Base-by-base conservation (phyloP, 2,797 vertebrate genomes). In the Euphonia xanthogaster region DNA sequence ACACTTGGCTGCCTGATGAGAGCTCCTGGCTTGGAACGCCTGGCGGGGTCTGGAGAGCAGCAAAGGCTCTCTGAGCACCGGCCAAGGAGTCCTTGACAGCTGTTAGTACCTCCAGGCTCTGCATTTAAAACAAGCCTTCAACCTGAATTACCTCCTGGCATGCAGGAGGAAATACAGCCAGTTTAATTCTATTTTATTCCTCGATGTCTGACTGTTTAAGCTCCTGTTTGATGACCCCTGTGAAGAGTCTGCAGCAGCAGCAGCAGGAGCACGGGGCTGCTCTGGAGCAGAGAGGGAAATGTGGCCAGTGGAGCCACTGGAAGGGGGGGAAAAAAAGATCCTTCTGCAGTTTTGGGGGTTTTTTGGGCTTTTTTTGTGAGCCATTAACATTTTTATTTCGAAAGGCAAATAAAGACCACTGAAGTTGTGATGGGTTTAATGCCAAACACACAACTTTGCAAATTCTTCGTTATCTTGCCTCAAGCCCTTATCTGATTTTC, bases 401-500 rank as follows among this genome's bases (percentile, higher is more conserved):
- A 23, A 81, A 93, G 58, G 62, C 92, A 95, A 88, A 85, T 44
- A 54, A 75, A 80, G 85, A 68, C 48, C 67, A 28, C 70, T 54
- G 57, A 35, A 61, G 60, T 47, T 45, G 2, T 13, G 45, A 71
- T 80, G 0, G 60, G 7, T 70, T 88, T 92, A 84, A 78, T 25
- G 68, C 70, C 51, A 68, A 94, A 91, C 35, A 45, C 7, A 1
- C 77, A 94, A 47, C 60, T 91, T 65, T 45, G 78, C 83, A 81
- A 50, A n/a, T 94, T 80, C 58, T 74, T 62, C 25, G 1, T 55
- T 94, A 90, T 83, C 93, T 93, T 63, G 77, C 87, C 90, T 87
- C 68, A 6, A 94, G 85, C 77, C 77, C 27, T 88, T 60, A 94
- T 87, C 92, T 94, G 95, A 94, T 97, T 93, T 93, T 93, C 92